phyloP scores from a whole-genome alignment of 1,140 invertebrate species.

The Leptoteleia sp. region DNA sequence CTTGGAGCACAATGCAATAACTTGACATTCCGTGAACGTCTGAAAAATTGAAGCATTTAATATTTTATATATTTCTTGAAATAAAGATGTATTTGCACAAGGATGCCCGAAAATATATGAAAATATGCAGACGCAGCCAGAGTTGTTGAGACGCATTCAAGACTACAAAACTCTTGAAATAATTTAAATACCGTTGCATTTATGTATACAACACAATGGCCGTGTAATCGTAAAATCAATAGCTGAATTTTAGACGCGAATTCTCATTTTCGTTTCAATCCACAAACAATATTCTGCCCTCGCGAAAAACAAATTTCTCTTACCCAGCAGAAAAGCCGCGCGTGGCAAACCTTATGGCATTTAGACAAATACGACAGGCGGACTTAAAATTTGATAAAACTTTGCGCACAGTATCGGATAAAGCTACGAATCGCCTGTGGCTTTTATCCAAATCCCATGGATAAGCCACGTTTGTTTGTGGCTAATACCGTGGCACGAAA shows the following conservation, averaged over 20 bases:
- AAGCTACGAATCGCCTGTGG: no score
- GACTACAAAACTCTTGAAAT: conserved; percentile 21
- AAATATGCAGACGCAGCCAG: conserved; percentile 30
- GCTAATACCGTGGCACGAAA: no score
- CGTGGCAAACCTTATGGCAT: no score
- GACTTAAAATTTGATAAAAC: no score
- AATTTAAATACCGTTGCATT: conserved; percentile 37
- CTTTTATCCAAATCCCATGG: no score
- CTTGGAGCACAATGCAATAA: no score
- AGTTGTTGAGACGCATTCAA: conserved; percentile 24
- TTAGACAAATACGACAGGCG: no score
- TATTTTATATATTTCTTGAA: conserved; percentile 1
- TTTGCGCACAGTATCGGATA: no score
- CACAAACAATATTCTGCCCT: background rate
- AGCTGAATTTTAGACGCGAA: conserved; percentile 11
- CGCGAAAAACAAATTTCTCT: no score
- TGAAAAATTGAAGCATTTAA: conserved; percentile 6
- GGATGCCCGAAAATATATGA: conserved; percentile 12
- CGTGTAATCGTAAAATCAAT: conserved; percentile 30
- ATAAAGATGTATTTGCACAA: conserved; percentile 7
- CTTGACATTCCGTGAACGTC: no score
- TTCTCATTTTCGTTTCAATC: background rate
- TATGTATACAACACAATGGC: conserved; percentile 19
- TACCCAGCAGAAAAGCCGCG: no score
- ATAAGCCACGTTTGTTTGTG: no score